Conservation (phyloP, 1,140 invertebrate genomes). For the Oncopeltus fasciatus region DNA sequence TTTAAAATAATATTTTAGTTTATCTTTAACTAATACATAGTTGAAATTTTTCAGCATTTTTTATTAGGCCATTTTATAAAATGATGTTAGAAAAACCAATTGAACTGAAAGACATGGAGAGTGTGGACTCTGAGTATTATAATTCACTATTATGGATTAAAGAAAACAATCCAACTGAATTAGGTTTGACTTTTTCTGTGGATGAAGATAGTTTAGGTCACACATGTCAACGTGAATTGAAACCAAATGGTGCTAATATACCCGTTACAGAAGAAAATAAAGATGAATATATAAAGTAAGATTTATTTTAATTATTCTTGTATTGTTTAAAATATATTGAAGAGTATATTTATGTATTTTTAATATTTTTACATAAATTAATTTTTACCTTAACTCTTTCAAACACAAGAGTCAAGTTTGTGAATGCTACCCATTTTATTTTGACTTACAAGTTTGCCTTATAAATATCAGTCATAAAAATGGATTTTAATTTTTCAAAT, state of each 20-base stretch:
- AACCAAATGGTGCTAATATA: conserved; percentile 78
- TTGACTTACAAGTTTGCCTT: too few species aligned
- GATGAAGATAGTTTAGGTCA: conserved; percentile 94
- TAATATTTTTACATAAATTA: too few species aligned
- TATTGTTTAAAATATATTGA: neutral
- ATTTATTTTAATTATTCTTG: too few species aligned
- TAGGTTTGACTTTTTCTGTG: conserved; percentile 88
- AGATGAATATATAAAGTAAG: conserved; percentile 79
- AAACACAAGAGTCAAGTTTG: too few species aligned
- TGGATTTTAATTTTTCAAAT: too few species aligned
- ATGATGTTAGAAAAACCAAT: conserved; percentile 96
- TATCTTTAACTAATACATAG: too few species aligned
- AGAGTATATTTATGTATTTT: conserved; percentile 8
- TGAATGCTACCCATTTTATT: too few species aligned
- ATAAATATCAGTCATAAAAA: too few species aligned
- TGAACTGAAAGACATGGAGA: conserved; percentile 93
- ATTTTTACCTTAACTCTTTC: too few species aligned
- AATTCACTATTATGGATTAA: conserved; percentile 94
- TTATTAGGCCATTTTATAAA: conserved; percentile 98
- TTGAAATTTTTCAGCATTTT: conserved; percentile 66
- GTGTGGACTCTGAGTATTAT: conserved; percentile 95
- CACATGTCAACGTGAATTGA: conserved; percentile 82
- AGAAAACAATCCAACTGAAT: conserved; percentile 89
- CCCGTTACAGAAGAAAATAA: conserved; percentile 89
- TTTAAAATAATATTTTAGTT: too few species aligned